Conservation (phyloP, 2,888 invertebrate genomes). For the Heliconius aoede region DNA sequence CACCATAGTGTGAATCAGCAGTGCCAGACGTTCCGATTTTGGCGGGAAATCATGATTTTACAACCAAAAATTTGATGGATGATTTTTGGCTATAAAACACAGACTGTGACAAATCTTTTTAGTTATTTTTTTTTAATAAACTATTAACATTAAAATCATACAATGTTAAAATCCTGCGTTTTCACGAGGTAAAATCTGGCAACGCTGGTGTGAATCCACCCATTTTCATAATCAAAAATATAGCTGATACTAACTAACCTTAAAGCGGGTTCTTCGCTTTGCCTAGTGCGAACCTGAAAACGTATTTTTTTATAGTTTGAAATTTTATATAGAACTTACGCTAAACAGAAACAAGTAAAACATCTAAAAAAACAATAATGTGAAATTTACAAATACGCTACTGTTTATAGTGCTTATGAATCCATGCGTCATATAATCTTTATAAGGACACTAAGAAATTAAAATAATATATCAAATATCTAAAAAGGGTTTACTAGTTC, state of each 20-base stretch:
- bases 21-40: no score
- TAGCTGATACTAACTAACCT: constrained; percentile 37
- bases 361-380: background rate
- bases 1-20: no score
- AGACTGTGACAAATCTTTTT: background rate
- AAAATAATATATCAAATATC: background rate
- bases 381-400: constrained; percentile 1
- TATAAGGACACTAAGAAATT: constrained; percentile 6
- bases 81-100: no score
- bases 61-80: no score
- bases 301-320: background rate
- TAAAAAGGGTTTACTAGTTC: background rate
- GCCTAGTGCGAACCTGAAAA: constrained; percentile 41
- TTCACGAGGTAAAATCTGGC: no score
- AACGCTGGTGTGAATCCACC: no score
- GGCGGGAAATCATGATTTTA: no score
- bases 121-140: no score
- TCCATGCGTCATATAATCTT: background rate
- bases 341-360: no score
- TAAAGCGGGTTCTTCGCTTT: constrained; percentile 42
- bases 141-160: no score
- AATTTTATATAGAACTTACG: background rate
- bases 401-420: background rate
- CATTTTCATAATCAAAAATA: background rate
- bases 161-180: no score